phyloP scores from a whole-genome alignment of 1,140 invertebrate genomes.

The Pygmarrhopalites habei region DNA sequence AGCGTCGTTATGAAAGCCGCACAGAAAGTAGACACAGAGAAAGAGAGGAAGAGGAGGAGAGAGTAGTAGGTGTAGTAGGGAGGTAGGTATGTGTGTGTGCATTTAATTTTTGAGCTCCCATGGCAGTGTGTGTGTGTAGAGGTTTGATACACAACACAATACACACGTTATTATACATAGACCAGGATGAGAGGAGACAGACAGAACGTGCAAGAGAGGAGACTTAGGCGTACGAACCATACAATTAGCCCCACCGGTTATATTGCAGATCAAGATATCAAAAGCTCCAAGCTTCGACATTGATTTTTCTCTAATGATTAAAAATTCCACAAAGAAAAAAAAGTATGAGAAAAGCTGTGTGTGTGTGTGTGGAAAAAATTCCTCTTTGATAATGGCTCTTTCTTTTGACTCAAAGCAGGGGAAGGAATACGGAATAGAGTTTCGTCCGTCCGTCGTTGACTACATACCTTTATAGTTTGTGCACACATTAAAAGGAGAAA shows the following conservation, averaged over 20 bases:
- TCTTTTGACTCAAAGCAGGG: not conserved
- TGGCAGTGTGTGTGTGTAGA: too few species aligned
- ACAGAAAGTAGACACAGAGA: too few species aligned
- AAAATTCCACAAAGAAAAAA: slow-evolving; percentile 28
- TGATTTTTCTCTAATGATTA: slow-evolving; percentile 38
- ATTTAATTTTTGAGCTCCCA: too few species aligned
- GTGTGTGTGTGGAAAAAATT: slow-evolving; percentile 15
- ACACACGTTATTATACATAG: too few species aligned
- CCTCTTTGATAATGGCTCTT: slow-evolving; percentile 21
- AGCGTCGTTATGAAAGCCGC: too few species aligned
- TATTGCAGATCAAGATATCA: slow-evolving; percentile 38
- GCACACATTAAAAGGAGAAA: slow-evolving; percentile 14
- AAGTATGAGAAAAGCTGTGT: not conserved
- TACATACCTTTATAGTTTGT: not conserved
- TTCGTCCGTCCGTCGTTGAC: not conserved
- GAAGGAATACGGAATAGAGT: not conserved
- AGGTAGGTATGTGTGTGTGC: too few species aligned
- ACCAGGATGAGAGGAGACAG: too few species aligned
- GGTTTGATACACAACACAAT: too few species aligned
- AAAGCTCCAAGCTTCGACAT: slow-evolving; percentile 37
- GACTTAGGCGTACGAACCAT: slow-evolving; percentile 16
- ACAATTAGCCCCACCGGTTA: slow-evolving; percentile 36
- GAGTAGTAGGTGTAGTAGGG: too few species aligned
- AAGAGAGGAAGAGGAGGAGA: too few species aligned
- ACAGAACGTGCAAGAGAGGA: slow-evolving; percentile 4